Evolutionary conservation across 1,140 invertebrate genomes (phyloP).

Genomic region (Hyphantria cunea): DNA sequence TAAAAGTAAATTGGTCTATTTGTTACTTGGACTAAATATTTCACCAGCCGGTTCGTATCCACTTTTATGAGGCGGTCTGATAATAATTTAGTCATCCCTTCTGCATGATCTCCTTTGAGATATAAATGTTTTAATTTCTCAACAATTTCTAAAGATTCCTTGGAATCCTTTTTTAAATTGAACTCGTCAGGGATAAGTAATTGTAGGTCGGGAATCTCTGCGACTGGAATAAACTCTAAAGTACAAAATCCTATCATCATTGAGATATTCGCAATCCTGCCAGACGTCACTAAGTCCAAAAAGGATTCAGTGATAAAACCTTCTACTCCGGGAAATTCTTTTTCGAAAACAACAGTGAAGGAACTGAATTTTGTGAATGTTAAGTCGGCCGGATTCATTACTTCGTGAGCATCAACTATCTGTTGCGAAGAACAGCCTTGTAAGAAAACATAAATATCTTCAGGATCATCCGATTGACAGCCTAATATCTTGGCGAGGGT

Average conservation of each 20-base stretch:
- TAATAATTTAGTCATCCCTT: conserved; percentile 42
- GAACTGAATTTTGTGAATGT: conserved; percentile 11
- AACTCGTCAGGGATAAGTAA: conserved; percentile 62
- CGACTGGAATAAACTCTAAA: conserved; percentile 53
- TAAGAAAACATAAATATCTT: conserved; percentile 66
- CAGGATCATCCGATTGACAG: conserved; percentile 54
- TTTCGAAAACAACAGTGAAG: conserved; percentile 66
- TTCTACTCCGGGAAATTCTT: conserved; percentile 67
- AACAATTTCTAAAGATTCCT: conserved; percentile 55
- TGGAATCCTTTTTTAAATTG: conserved; percentile 54
- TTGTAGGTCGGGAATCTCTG: conserved; percentile 59
- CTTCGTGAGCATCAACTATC: conserved; percentile 52
- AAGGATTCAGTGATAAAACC: conserved; percentile 59
- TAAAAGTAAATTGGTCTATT: conserved; percentile 74
- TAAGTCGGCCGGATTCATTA: conserved; percentile 31
- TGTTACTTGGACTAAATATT: conserved; percentile 54
- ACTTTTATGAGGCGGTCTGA: conserved; percentile 63
- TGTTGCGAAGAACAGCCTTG: conserved; percentile 59
- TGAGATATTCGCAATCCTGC: conserved; percentile 61
- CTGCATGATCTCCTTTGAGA: conserved; percentile 53
- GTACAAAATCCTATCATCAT: conserved; percentile 64
- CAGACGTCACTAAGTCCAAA: conserved; percentile 60
- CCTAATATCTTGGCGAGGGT: conserved; percentile 55
- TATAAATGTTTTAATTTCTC: conserved; percentile 64
- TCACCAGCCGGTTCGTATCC: conserved; percentile 60